These are phyloP conservation scores for Nothoprocta perdicaria DNA, from an alignment of 2,113 vertebrate genomes.

Conservation along the genomic window DNA sequence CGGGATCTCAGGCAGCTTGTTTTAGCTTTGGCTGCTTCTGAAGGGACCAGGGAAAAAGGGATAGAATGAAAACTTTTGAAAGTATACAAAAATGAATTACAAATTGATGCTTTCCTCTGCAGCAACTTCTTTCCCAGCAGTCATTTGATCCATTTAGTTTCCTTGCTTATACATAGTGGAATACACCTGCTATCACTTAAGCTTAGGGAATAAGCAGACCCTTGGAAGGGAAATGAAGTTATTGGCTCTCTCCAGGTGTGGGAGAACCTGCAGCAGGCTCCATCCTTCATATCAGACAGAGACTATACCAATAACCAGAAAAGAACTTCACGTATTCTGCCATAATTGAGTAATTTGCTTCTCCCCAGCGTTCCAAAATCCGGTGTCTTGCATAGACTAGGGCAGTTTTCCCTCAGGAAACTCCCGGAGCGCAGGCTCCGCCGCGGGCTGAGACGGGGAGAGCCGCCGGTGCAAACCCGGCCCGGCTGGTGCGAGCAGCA, in stretches of 20 bases:
- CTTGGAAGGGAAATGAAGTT: neutral
- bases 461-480: neutral
- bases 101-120: neutral
- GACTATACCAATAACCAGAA: neutral
- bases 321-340: rapidly evolving
- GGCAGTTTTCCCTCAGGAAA: neutral
- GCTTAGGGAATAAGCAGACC: neutral
- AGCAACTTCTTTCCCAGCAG: neutral
- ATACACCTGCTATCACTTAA: neutral
- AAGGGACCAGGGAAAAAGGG: neutral
- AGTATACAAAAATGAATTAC: neutral
- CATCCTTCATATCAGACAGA: neutral
- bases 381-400: neutral
- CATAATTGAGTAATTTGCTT: neutral
- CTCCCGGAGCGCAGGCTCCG: neutral
- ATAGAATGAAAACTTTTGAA: neutral
- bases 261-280: rapidly evolving
- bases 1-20: neutral
- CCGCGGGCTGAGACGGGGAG: neutral
- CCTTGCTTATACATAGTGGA: rapidly evolving
- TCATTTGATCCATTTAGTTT: rapidly evolving
- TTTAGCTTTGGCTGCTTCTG: neutral
- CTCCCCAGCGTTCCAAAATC: neutral
- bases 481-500: rapidly evolving
- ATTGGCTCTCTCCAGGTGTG: neutral